phyloP scores from a whole-genome alignment of 37 sponge, comb jelly and placozoan species.

The Ianthella basta region DNA sequence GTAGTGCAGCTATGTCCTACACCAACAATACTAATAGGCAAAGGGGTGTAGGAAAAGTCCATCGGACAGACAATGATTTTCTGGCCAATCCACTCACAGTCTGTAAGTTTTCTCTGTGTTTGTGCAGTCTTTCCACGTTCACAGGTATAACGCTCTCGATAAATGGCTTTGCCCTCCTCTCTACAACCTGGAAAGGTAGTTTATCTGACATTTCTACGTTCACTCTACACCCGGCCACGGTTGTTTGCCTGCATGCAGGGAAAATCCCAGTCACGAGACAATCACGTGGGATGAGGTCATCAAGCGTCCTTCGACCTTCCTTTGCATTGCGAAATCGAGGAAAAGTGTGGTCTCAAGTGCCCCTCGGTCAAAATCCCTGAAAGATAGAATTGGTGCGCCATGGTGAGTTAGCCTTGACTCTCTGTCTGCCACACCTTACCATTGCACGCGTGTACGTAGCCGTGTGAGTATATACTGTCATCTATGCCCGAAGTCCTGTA shows the following conservation, averaged over 20 bases:
- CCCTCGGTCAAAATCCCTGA: no score
- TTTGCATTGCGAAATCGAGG: constrained; percentile 2
- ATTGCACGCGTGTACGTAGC: no score
- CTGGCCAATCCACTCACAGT: no score
- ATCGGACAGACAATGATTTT: neutral
- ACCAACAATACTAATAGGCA: no score
- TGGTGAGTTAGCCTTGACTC: neutral
- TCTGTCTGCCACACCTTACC: neutral
- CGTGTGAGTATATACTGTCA: no score
- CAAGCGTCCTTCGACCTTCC: neutral
- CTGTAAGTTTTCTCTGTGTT: constrained; percentile 56
- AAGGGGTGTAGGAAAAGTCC: no score
- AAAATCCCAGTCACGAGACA: neutral
- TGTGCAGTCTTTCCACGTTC: constrained; percentile 49
- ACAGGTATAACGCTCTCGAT: constrained; percentile 52
- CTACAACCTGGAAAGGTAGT: constrained; percentile 3
- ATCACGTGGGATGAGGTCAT: neutral
- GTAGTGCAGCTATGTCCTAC: neutral
- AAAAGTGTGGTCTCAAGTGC: neutral
- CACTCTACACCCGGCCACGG: neutral
- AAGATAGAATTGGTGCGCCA: constrained; percentile 1
- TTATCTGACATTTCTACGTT: neutral
- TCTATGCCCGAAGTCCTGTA: no score
- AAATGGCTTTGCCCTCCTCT: constrained; percentile 4
- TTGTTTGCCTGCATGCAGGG: neutral